A percentile compares a stretch with the other conserved stretches of the same genome.
Conservation (phyloP, 2,888 invertebrate genomes). For the Drosophila conformis region DNA sequence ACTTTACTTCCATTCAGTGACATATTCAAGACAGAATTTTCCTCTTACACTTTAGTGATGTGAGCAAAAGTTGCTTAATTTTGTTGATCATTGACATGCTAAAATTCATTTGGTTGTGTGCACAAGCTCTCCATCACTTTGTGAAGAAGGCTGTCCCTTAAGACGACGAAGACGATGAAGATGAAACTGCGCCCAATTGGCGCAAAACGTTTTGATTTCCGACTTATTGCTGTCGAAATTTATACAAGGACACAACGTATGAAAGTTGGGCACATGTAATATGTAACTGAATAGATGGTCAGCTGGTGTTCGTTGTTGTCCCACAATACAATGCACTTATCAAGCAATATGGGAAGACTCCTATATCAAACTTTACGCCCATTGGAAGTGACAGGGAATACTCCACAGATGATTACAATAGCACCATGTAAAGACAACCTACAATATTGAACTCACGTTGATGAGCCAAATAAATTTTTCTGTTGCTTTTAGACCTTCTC, state of each 20-base stretch:
- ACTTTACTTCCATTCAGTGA: constrained; percentile 22
- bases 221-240: constrained; percentile 63
- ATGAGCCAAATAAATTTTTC: too few species aligned
- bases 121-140: constrained; percentile 36
- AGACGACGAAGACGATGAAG: constrained; percentile 38
- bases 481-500: too few species aligned
- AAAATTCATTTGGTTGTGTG: constrained; percentile 57
- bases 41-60: constrained; percentile 7
- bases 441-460: background rate
- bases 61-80: constrained; percentile 50
- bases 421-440: background rate
- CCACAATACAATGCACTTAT: background rate
- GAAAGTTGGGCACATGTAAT: background rate
- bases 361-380: background rate
- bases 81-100: constrained; percentile 59
- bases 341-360: background rate
- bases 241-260: constrained; percentile 13
- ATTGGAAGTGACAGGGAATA: background rate
- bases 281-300: background rate
- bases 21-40: constrained; percentile 30
- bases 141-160: constrained; percentile 33
- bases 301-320: background rate
- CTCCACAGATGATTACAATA: background rate
- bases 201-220: constrained; percentile 69
- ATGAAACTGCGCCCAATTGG: constrained; percentile 63